Evolutionary conservation across 2,888 invertebrate genomes (phyloP), one percentile per base, ranked within the genome.

Genomic region (Nebria salina): DNA sequence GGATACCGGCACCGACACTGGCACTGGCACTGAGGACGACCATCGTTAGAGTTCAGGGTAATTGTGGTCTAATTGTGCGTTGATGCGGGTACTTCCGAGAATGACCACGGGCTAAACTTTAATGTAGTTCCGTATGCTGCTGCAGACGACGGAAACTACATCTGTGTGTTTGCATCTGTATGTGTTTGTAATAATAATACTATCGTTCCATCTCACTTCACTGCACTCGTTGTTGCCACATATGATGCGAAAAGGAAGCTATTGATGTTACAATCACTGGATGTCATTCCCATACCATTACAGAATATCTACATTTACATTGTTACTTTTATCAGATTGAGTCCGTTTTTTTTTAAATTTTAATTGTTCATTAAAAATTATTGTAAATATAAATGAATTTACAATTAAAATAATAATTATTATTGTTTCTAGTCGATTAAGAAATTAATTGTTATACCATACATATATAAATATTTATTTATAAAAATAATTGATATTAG

Each of bases 31-130:
- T 13, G 15, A 66, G n/a, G 25, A 13, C 66, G 25, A 25, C 20
- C 66, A 66, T 25, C 66, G 66, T 54, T 54, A 54, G 54, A 54
- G 54, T 66, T 15, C 15, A 25, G 70, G 70, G 70, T 70, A 70
- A 70, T 70, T 70, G 70, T 70, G 70, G 70, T 70, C 70, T 70
- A 70, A 70, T 70, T 70, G 70, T 70, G 70, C 70, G 70, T 70
- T 70, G 70, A 70, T 70, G 70, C 70, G 70, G 70, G 70, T 26
- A 70, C 70, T 70, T 70, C 70, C 70, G 9, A 70, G 70, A 70
- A 70, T 70, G 70, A 70, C 70, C 70, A 70, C 70, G 25, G 70
- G 70, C 70, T 7, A 15, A 70, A 70, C 70, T 70, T 70, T 70
- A 70, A 70, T 70, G 70, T 70, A 70, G 20, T 70, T 15, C 25